Conservation (phyloP, 2,888 invertebrate genomes). For the Ennomos quercinarius region DNA sequence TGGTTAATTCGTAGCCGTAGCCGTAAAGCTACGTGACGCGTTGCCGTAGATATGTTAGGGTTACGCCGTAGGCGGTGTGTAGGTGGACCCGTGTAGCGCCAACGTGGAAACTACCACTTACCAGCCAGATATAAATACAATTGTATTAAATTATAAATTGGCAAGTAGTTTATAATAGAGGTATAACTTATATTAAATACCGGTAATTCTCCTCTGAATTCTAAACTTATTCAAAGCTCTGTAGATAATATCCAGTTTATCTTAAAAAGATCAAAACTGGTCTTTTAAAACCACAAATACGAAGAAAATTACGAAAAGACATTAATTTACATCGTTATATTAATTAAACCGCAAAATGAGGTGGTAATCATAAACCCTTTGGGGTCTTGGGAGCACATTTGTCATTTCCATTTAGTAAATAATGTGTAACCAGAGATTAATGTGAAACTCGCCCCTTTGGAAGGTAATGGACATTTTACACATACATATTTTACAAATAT, state of each 20-base stretch:
- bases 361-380: conserved; percentile 17
- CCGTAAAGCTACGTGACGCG: conserved; percentile 10
- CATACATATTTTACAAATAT: background rate
- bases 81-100: no score
- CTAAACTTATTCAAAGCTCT: no score
- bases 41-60: conserved; percentile 5
- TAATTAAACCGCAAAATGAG: conserved; percentile 12
- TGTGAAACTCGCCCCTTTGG: conserved; percentile 5
- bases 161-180: no score
- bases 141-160: no score
- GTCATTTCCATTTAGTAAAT: conserved; percentile 24
- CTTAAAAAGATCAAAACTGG: background rate
- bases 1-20: background rate
- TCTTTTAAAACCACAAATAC: conserved; percentile 4
- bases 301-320: background rate
- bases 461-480: background rate
- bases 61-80: conserved; percentile 19
- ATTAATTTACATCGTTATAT: conserved; percentile 11
- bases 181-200: no score
- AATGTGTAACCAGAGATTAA: conserved; percentile 15
- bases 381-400: conserved; percentile 19
- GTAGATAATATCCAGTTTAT: no score
- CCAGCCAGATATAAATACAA: no score
- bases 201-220: no score
- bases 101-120: no score